Base-by-base conservation (phyloP, 1,140 invertebrate species). In the Megalopta genalis region DNA sequence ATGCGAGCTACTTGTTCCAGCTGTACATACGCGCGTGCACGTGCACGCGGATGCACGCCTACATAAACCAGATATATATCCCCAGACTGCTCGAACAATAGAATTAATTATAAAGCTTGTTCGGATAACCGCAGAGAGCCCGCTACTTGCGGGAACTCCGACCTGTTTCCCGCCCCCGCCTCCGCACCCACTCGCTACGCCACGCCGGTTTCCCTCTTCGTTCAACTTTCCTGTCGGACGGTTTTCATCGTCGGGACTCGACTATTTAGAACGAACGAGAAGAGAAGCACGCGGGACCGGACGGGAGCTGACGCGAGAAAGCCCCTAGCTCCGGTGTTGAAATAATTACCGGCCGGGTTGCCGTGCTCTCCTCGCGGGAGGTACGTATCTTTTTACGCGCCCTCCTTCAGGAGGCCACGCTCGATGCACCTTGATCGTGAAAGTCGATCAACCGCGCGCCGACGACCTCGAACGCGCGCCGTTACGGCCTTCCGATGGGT, bases 91-190 rank as follows among this genome's bases (percentile, higher is more conserved):
- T 85, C 83, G 86, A 91, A 91, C 90, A 91, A 91, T 90, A 76
- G 86, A 86, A 91, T 91, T 91, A 92, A 92, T 92, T 91, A 91
- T 90, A 91, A 88, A 86, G 88, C 87, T 80, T 88, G 87, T 87
- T 85, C 74, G 86, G 79, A 91, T 90, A 85, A 88, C 87, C 87
- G 82, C 87, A 86, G 77, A 86, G 78, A 71, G 75, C 60, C 86
- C 63, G 87, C 83, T 89, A 89, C 88, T 90, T 87, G 86, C 83
- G 86, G 86, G 80, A 88, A 86, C 77, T 83, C 66, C 64, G 27
- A 39, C 60, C 49, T 32, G n/a, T 25, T 27, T 4, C n/a, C 39
- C n/a, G 16, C 16, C n/a, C 32, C 27, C 23, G 18, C 32, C n/a
- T 9, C n/a, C 9, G 25, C 21, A 0, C 6, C 21, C 46, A n/a